A percentile compares a stretch with the other conserved stretches of the same genome.
These are phyloP conservation scores for Oenanthe oenanthe DNA, from an alignment of 2,113 vertebrate species.

Conservation along the genomic window DNA sequence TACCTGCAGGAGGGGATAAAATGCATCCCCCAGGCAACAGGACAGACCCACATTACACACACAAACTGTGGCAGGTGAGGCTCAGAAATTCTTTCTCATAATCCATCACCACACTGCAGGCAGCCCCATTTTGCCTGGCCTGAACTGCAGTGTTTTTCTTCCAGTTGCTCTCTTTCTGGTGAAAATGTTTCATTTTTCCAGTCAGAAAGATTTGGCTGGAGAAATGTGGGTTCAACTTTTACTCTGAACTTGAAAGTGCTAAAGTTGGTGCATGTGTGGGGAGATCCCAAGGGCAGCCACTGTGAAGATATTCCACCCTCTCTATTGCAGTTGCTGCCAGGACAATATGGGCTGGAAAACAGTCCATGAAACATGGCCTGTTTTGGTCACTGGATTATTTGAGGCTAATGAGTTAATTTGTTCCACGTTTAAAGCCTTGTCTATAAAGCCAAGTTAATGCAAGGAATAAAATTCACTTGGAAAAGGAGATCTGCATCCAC, in stretches of 20 bases:
- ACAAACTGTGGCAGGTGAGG: not conserved
- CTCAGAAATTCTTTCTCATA: not conserved
- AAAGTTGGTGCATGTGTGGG: fast-evolving
- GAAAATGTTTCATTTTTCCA: not conserved
- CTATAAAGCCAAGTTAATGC: not conserved
- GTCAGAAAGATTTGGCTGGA: not conserved
- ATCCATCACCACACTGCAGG: not conserved
- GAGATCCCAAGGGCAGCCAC: not conserved
- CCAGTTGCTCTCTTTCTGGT: not conserved
- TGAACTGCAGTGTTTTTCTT: not conserved
- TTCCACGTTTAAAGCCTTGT: not conserved
- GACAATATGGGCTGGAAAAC: not conserved
- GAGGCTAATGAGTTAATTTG: not conserved
- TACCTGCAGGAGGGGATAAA: not conserved
- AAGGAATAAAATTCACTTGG: not conserved
- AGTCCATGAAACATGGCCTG: not conserved
- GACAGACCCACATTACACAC: not conserved
- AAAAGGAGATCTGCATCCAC: not conserved
- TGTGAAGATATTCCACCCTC: not conserved
- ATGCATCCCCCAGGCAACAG: not conserved
- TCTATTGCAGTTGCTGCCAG: not conserved
- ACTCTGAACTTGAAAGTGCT: not conserved
- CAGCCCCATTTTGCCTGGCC: not conserved
- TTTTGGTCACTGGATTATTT: not conserved
- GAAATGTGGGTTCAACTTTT: not conserved